Evolutionary conservation across 2,113 vertebrate genomes (phyloP).

Genomic region (Oreocharis arfaki): DNA sequence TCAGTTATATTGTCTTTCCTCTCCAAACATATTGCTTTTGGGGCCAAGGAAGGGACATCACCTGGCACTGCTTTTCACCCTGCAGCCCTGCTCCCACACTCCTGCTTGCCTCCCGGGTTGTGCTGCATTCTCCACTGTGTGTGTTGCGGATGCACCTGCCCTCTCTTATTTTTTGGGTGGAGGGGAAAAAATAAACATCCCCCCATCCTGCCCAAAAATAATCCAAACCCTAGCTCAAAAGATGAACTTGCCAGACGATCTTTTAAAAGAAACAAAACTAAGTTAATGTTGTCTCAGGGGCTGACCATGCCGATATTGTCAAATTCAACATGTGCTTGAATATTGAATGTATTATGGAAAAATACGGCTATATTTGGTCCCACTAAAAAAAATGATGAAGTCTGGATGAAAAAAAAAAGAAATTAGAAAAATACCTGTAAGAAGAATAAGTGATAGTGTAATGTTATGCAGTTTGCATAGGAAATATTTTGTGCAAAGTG

Average conservation of each 20-base stretch:
- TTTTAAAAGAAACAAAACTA: background rate
- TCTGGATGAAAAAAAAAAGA: background rate
- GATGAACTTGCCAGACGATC: background rate
- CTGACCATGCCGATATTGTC: background rate
- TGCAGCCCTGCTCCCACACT: background rate
- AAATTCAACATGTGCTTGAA: background rate
- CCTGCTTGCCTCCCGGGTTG: accelerated
- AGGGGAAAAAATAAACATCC: background rate
- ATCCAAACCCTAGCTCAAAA: background rate
- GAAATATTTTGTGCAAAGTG: background rate
- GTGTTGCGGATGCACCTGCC: background rate
- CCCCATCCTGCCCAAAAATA: background rate
- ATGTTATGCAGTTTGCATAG: background rate
- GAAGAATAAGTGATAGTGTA: background rate
- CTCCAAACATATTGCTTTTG: slow-evolving; percentile 15
- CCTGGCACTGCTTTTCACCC: background rate
- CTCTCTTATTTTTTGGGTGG: background rate
- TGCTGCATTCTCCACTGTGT: background rate
- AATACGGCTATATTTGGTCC: background rate
- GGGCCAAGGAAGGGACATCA: background rate
- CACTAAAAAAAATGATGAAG: background rate
- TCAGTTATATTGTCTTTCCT: slow-evolving; percentile 23
- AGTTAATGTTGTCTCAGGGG: background rate
- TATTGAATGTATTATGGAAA: background rate
- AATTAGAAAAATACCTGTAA: background rate